These are phyloP conservation scores for Anastrepha obliqua DNA, from an alignment of 1,140 invertebrate species.

Conservation along the genomic window DNA sequence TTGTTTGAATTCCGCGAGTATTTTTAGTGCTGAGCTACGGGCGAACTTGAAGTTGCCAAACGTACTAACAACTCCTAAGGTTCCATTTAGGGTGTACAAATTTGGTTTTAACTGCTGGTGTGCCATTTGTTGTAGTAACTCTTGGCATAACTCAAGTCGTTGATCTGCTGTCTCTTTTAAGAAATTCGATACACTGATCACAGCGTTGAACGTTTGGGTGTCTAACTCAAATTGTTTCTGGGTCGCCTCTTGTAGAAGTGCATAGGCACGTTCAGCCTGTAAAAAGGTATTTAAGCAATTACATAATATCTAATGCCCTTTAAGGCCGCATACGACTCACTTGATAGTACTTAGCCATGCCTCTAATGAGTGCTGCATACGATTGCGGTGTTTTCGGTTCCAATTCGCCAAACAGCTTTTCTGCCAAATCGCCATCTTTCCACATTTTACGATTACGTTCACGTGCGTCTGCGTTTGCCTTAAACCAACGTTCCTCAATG, in stretches of 20 bases:
- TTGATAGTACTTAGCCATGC: constrained; percentile 83
- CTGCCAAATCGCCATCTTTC: constrained; percentile 83
- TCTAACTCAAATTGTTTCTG: constrained; percentile 80
- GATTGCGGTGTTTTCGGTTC: constrained; percentile 79
- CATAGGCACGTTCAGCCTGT: constrained; percentile 77
- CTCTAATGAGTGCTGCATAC: constrained; percentile 83
- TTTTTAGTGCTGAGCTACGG: constrained; percentile 75
- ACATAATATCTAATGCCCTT: not conserved
- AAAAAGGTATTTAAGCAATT: not conserved
- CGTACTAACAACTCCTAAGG: constrained; percentile 78
- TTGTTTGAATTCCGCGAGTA: constrained; percentile 82
- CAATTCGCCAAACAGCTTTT: constrained; percentile 80
- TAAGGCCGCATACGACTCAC: constrained; percentile 51
- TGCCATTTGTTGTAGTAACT: constrained; percentile 79
- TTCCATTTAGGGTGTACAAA: constrained; percentile 83
- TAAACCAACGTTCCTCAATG: constrained; percentile 87
- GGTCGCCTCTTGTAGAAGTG: constrained; percentile 81
- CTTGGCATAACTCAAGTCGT: constrained; percentile 78
- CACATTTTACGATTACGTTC: constrained; percentile 81
- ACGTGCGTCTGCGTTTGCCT: constrained; percentile 73
- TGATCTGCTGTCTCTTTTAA: constrained; percentile 80
- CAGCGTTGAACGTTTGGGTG: constrained; percentile 81
- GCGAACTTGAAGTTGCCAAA: constrained; percentile 75
- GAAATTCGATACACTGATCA: constrained; percentile 79
- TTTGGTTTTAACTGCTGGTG: constrained; percentile 80